phyloP scores from a whole-genome alignment of 2,113 vertebrate species.

The Gobio gobio region DNA sequence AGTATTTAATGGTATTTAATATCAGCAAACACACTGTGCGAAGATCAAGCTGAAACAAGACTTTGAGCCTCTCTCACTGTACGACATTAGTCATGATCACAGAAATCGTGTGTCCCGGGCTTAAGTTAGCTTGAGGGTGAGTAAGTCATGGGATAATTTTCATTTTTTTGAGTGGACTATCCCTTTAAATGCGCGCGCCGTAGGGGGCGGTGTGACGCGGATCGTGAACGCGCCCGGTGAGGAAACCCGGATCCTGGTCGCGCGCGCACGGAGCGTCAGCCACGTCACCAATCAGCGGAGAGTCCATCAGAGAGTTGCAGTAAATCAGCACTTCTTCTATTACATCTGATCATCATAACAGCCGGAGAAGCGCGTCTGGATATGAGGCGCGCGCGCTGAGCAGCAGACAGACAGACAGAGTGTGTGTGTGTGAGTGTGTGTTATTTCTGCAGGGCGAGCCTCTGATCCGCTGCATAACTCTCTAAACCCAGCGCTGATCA shows the following conservation, averaged over 20 bases:
- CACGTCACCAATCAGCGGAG: constrained; percentile 69
- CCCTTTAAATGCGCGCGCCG: constrained; percentile 17
- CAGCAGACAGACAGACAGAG: background rate
- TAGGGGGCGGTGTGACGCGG: background rate
- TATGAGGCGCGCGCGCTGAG: background rate
- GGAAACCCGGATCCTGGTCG: constrained; percentile 38
- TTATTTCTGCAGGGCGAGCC: background rate
- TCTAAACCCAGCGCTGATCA: background rate
- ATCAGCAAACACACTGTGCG: no score
- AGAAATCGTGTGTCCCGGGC: no score
- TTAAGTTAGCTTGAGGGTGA: no score
- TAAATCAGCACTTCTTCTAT: background rate
- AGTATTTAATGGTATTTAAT: no score
- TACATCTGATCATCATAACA: background rate
- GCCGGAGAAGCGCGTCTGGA: background rate
- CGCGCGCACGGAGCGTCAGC: constrained; percentile 57
- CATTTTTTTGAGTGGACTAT: no score
- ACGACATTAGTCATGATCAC: no score
- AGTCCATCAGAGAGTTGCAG: background rate
- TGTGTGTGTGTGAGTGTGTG: background rate
- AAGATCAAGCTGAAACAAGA: no score
- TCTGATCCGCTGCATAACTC: background rate
- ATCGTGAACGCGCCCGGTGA: background rate
- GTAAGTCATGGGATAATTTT: no score
- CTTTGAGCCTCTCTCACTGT: no score